phyloP scores from a whole-genome alignment of 1,140 invertebrate species.

The Ooceraea biroi region DNA sequence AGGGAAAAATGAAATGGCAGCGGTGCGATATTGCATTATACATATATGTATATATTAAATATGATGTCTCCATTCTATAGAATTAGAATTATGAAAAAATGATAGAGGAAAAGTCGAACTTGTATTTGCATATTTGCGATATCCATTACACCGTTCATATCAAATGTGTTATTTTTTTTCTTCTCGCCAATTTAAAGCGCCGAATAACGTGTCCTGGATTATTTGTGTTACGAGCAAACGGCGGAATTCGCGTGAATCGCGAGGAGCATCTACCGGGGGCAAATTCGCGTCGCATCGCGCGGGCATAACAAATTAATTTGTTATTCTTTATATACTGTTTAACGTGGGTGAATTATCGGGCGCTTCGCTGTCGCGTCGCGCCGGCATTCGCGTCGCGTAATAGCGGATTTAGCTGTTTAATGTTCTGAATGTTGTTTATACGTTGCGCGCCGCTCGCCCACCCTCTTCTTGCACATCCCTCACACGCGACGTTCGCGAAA shows the following conservation, averaged over 20 bases:
- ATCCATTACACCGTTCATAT: conserved; percentile 45
- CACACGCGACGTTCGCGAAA: conserved; percentile 37
- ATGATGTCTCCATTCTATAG: conserved; percentile 19
- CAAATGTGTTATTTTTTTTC: too few species aligned
- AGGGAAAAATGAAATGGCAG: conserved; percentile 30
- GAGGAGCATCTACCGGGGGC: conserved; percentile 11
- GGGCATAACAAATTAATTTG: conserved; percentile 57
- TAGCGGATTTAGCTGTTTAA: conserved; percentile 62
- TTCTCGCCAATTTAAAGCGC: too few species aligned
- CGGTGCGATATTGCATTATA: conserved; percentile 34
- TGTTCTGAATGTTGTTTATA: conserved; percentile 60
- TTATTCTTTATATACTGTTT: conserved; percentile 60
- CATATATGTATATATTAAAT: conserved; percentile 27
- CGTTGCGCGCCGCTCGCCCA: conserved; percentile 9
- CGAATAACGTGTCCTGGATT: conserved; percentile 39
- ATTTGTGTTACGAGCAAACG: conserved; percentile 48
- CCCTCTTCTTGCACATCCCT: conserved; percentile 34
- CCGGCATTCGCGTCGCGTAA: conserved; percentile 35
- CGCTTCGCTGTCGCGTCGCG: conserved; percentile 65
- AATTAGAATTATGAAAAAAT: conserved; percentile 40
- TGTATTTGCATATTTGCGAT: conserved; percentile 48
- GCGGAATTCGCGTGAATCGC: conserved; percentile 45
- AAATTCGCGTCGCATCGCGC: conserved; percentile 27
- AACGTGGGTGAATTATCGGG: conserved; percentile 71
- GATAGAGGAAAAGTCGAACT: conserved; percentile 37